Evolutionary conservation across 1,140 invertebrate genomes (phyloP), one percentile per base, ranked within the genome.

Genomic region (Eupristina koningsbergeri): DNA sequence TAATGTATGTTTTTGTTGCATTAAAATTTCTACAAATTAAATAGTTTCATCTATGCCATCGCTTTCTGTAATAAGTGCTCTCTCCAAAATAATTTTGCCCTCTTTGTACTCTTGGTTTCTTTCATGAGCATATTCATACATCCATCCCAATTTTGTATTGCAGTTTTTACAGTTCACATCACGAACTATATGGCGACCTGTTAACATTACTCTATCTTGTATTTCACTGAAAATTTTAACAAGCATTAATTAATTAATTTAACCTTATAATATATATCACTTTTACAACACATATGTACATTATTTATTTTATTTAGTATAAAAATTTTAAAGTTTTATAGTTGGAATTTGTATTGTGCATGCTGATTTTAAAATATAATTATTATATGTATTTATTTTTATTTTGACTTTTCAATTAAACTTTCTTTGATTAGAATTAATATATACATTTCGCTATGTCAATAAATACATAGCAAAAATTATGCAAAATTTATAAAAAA

Each of bases 111-210:
- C 95, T 92, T 99, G 98, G 89, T 96, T 97, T 86, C 99, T 98
- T 90, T 99, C 98, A 15, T 97, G 98, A 6, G 98, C 98, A 94
- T 98, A 98, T 92, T 98, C 97, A 91, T 98, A 98, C 86, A 98
- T 96, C 97, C 97, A 98, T 31, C 97, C 98, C 6, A 98, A 93
- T 91, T 98, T 99, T 3, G 84, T 81, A 84, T 88, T 86, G n/a
- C 87, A 88, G 22, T 88, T 88, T 86, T 88, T 88, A 39, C 84
- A 85, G 41, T 71, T 80, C 0, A 78, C 84, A 71, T 85, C 84
- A 69, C 98, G 94, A 11, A 97, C 98, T 97, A 99, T 99, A 91
- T 99, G 98, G 41, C 98, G 94, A 22, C 98, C 97, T 1, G 98
- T 98, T 69, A 98, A 91, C 97, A 98, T 98, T 0, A 98, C 96